Conservation (phyloP, 2,888 invertebrate species). For the Troilus luridus region DNA sequence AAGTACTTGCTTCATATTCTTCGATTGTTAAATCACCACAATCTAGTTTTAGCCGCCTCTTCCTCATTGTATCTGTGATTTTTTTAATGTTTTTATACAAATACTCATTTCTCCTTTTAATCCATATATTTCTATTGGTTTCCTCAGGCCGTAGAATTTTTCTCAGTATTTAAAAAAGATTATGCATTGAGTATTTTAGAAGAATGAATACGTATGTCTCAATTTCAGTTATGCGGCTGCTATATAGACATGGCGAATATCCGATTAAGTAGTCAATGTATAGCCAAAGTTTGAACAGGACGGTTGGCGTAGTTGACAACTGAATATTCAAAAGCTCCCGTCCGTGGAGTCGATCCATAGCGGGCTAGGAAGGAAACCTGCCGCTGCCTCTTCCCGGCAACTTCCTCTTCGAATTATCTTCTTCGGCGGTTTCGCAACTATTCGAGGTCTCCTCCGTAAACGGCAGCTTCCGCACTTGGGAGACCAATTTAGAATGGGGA, state of each 20-base stretch:
- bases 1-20: too few species aligned
- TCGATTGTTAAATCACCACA: too few species aligned
- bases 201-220: too few species aligned
- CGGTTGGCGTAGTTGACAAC: background rate
- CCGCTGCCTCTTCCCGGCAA: background rate
- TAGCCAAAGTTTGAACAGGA: background rate
- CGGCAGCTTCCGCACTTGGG: slow-evolving; percentile 1
- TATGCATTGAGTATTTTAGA: too few species aligned
- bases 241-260: background rate
- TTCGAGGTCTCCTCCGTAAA: slow-evolving; percentile 11
- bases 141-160: too few species aligned
- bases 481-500: background rate
- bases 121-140: too few species aligned
- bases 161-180: too few species aligned
- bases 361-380: background rate
- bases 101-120: too few species aligned
- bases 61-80: too few species aligned
- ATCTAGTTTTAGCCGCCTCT: too few species aligned
- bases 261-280: background rate
- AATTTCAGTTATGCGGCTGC: too few species aligned
- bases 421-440: slow-evolving; percentile 22
- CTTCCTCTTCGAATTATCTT: slow-evolving; percentile 40
- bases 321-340: slow-evolving; percentile 9
- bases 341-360: background rate
- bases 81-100: too few species aligned